phyloP scores from a whole-genome alignment of 2,113 vertebrate species.

The Neomonachus schauinslandi region DNA sequence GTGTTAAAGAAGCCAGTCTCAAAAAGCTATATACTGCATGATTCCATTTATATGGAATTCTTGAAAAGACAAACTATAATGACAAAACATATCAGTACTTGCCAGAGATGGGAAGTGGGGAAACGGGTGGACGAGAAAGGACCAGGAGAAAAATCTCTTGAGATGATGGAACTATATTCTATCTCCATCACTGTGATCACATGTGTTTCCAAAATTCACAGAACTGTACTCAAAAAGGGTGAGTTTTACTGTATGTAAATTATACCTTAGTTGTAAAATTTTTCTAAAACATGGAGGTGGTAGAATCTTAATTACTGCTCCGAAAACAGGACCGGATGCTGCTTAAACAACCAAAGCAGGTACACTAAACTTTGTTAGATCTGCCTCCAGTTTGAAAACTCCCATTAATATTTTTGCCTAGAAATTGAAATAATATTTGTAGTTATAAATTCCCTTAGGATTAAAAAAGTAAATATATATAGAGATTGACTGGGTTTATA shows the following conservation, averaged over 20 bases:
- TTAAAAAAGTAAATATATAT: not conserved
- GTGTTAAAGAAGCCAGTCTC: not conserved
- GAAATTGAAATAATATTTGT: not conserved
- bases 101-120: not conserved
- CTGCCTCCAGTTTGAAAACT: not conserved
- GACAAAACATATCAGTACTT: not conserved
- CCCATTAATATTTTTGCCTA: conserved; percentile 23
- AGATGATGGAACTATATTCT: not conserved
- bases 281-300: not conserved
- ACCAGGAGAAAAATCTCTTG: not conserved
- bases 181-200: not conserved
- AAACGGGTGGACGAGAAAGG: not conserved
- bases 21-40: not conserved
- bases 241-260: not conserved
- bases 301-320: conserved; percentile 16
- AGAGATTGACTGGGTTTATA: too few species aligned
- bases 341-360: not conserved
- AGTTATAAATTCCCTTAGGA: not conserved
- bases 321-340: not conserved
- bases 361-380: not conserved
- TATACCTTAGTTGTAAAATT: not conserved
- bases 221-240: not conserved
- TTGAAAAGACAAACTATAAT: conserved; percentile 1
- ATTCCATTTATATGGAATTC: not conserved
- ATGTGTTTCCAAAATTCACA: not conserved